A percentile compares a stretch with the other conserved stretches of the same genome.
These are phyloP conservation scores for Falco berigora DNA, from an alignment of 2,797 vertebrate genomes.

Conservation along the genomic window DNA sequence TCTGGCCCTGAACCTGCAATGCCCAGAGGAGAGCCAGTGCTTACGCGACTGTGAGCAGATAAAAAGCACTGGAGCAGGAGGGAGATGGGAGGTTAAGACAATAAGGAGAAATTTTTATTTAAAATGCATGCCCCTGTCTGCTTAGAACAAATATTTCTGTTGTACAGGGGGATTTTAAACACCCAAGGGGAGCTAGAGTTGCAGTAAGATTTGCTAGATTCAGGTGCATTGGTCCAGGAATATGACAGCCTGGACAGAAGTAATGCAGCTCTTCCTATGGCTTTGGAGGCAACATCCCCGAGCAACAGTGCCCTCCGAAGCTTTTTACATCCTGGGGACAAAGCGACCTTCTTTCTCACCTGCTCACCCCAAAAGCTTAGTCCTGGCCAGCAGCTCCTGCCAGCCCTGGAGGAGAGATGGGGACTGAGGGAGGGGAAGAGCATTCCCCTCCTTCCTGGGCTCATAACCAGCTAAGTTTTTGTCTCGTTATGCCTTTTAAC, in stretches of 20 bases:
- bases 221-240: not conserved
- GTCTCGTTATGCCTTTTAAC: constrained; percentile 58
- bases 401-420: not conserved
- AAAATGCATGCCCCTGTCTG: not conserved
- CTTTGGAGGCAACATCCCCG: not conserved
- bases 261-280: not conserved
- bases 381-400: not conserved
- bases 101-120: not conserved
- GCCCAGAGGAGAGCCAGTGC: not conserved
- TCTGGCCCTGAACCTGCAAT: constrained; percentile 8
- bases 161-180: not conserved
- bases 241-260: not conserved
- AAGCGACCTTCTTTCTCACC: not conserved
- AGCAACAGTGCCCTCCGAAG: not conserved
- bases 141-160: not conserved
- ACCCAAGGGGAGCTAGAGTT: not conserved
- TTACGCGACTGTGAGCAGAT: not conserved
- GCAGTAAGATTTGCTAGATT: not conserved
- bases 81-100: not conserved
- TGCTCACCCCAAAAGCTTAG: rapidly evolving
- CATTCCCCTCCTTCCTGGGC: not conserved
- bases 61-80: not conserved
- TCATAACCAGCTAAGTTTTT: constrained; percentile 39
- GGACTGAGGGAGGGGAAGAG: not conserved
- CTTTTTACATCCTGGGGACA: not conserved